phyloP scores from a whole-genome alignment of 2,888 invertebrate species.

The Pandemis corylana region DNA sequence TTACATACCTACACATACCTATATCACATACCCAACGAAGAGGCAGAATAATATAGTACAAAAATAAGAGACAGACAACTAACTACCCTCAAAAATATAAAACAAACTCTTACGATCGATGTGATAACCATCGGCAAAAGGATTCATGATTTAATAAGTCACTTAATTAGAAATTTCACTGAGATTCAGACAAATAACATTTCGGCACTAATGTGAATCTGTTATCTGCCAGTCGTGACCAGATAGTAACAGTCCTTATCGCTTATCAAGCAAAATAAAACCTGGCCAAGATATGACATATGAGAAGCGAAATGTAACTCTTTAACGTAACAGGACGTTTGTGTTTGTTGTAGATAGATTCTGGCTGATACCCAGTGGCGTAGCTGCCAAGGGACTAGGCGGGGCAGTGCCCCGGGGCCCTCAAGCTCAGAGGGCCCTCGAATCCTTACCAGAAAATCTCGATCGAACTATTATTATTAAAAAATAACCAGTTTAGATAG shows the following conservation, averaged over 20 bases:
- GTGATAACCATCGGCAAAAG: conserved; percentile 45
- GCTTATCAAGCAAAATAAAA: conserved; percentile 42
- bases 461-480: too few relatives aligned
- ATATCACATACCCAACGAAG: too few relatives aligned
- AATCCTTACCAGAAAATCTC: too few relatives aligned
- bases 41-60: too few relatives aligned
- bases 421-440: too few relatives aligned
- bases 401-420: too few relatives aligned
- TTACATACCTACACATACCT: too few relatives aligned
- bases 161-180: conserved; percentile 22
- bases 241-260: conserved; percentile 28
- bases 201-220: conserved; percentile 15
- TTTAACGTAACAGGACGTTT: background rate
- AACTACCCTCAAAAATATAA: background rate
- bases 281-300: background rate
- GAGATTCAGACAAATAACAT: conserved; percentile 15
- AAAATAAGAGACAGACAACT: too few relatives aligned
- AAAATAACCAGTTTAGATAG: too few relatives aligned
- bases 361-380: too few relatives aligned
- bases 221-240: conserved; percentile 34
- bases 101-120: conserved; percentile 44
- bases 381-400: too few relatives aligned
- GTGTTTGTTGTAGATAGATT: too few relatives aligned
- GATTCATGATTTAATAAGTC: conserved; percentile 45
- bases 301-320: background rate